Evolutionary conservation across 37 sponge, comb jelly and placozoan genomes (phyloP), one percentile per base, ranked within the genome.

Genomic region (Bolinopsis microptera): DNA sequence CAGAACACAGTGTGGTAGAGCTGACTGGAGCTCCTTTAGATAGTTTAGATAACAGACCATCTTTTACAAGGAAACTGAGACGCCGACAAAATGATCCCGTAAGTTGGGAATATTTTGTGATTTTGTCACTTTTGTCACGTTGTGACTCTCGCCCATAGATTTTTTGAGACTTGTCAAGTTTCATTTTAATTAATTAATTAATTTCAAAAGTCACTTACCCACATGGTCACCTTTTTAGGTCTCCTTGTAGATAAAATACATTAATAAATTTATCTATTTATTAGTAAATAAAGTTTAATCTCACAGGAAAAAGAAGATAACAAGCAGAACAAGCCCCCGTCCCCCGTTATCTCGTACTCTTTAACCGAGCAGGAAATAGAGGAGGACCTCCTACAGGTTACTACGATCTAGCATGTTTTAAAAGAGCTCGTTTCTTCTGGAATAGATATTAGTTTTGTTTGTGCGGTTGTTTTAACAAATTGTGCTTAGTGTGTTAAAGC

Each of bases 31-130:
- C 90, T 5, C 90, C 90, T 2, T 48, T 86, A 21, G 90, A 86
- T 39, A 86, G 61, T 26, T 30, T 86, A 39, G 90, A 86, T 28
- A 86, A 40, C 61, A 24, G 90, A 39, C 90, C 90, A n/a, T 86
- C 90, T 25, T 86, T 86, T 38, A 86, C 90, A 0, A 38, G 90
- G 36, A 86, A 86, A 86, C 61, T 86, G 2, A 86, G 90, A 38
- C 34, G 90, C 23, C 90, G 90, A 41, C 90, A 86, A 86, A 86
- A 86, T 23, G 90, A 86, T 23, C 90, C 90, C 8, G 90, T 86
- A 82, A 23, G 38, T 82, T 21, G 24, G 8, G 24, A 22, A 13
- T 67, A 22, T 67, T 67, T 18, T 22, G 18, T 67, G 68, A 22
- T 22, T 18, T 67, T 67, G 68, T 67, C 68, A n/a, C n/a, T n/a